Base-by-base conservation (phyloP, 2,888 invertebrate species). In the Epicampocera succincta region DNA sequence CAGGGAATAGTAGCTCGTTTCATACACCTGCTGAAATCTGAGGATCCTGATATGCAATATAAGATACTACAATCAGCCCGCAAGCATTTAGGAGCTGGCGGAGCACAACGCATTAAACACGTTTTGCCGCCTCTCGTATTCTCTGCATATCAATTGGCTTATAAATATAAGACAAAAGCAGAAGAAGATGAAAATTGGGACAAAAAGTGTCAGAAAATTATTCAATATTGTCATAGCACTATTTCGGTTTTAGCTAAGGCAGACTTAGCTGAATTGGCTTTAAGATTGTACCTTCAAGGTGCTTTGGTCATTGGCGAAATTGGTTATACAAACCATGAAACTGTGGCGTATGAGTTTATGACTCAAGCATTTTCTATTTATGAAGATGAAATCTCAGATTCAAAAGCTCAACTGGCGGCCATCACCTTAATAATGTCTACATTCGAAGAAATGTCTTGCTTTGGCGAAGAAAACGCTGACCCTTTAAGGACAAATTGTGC, bases 311-410 rank as follows among this genome's bases (percentile, higher is more conserved):
- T 98, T 76, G 96, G 97, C 72, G 95, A 96, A 91, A 97, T 98
- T 69, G 94, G 94, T 8, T 99, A 99, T 91, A 96, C 97, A 79
- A 98, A 98, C 89, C 96, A 97, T 90, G 99, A 99, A 92, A 97
- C 98, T 9, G 96, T 99, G 1, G 99, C 99, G 0, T 99, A 99
- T 92, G 99, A 99, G 91, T 99, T 98, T 89, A 95, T 99, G 90
- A 98, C 99, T 21, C 91, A 91, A 80, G 98, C 99, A 0, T 99
- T 99, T 91, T 97, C 98, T 0, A 91, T 99, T 71, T 99, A 99
- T 90, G 99, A 99, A 90, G 99, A 99, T 90, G 99, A 99, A 92
- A 97, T 99, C 87, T 97, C 97, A 1, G 99, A 99, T 90, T 98
- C 98, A 74, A 98, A 98, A 90, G 97, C 98, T 1, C 99, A 99